Conservation (phyloP, 2,888 invertebrate species). For the Lithodes maja region DNA sequence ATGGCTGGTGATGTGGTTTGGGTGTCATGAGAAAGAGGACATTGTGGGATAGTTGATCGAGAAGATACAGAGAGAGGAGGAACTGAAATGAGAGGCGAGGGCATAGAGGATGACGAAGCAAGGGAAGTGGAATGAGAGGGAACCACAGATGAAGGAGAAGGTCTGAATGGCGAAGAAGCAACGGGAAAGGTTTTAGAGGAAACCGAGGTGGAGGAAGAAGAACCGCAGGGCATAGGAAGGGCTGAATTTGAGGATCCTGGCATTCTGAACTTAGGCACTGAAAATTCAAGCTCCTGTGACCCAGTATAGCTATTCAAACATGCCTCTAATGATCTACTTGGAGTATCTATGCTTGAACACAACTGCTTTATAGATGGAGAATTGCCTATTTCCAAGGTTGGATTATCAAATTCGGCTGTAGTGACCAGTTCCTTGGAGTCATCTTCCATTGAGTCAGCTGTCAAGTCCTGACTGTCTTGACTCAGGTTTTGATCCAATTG, state of each 20-base stretch:
- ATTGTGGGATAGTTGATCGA: too few species aligned
- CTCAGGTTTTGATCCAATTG: not conserved
- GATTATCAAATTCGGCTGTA: not conserved
- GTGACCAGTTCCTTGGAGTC: not conserved
- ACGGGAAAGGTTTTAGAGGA: not conserved
- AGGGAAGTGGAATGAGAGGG: too few species aligned
- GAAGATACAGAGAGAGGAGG: too few species aligned
- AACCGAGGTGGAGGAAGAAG: not conserved
- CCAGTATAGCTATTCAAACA: not conserved
- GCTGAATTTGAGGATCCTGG: not conserved
- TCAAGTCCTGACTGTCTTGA: constrained; percentile 2
- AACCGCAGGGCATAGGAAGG: not conserved
- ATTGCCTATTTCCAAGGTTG: not conserved
- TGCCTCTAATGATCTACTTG: not conserved
- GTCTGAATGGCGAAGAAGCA: not conserved
- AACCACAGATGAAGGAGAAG: too few species aligned
- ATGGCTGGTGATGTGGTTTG: too few species aligned
- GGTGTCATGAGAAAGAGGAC: too few species aligned
- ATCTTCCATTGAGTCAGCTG: not conserved
- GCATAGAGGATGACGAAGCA: too few species aligned
- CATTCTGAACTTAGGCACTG: not conserved
- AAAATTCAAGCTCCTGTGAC: not conserved
- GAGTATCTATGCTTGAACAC: not conserved
- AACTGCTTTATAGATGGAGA: not conserved
- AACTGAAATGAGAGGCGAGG: too few species aligned